Evolutionary conservation across 2,888 invertebrate species (phyloP).

Genomic region (Trilocha varians): DNA sequence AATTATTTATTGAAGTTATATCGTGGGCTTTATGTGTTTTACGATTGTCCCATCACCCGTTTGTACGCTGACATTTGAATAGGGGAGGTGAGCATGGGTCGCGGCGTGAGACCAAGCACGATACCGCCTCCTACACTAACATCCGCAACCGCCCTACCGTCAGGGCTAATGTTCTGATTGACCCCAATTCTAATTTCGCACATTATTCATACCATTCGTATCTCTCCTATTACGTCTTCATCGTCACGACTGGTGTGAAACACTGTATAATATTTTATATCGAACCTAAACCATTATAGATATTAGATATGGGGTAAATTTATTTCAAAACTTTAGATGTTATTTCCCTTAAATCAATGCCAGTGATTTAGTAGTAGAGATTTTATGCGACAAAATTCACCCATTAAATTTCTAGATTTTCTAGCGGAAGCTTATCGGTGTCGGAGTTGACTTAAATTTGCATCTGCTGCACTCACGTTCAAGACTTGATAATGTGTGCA

Average conservation of each 20-base stretch:
- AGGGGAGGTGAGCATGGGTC: slow-evolving; percentile 66
- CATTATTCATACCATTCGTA: not conserved
- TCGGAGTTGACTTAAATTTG: slow-evolving; percentile 63
- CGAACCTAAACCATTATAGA: too few species aligned
- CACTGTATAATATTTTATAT: too few species aligned
- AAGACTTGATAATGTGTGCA: slow-evolving; percentile 60
- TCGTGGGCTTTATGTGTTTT: slow-evolving; percentile 71
- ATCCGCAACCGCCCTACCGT: slow-evolving; percentile 12
- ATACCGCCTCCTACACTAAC: slow-evolving; percentile 16
- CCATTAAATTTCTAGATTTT: slow-evolving; percentile 27
- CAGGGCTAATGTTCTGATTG: slow-evolving; percentile 20
- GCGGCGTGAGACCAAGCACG: slow-evolving; percentile 61
- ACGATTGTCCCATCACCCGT: slow-evolving; percentile 70
- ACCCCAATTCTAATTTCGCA: slow-evolving; percentile 11
- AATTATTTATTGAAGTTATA: slow-evolving; percentile 72
- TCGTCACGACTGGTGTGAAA: too few species aligned
- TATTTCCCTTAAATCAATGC: not conserved
- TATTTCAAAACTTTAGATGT: not conserved
- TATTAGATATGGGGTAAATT: too few species aligned
- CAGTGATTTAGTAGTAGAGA: not conserved
- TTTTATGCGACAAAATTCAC: not conserved
- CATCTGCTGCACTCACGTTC: slow-evolving; percentile 63
- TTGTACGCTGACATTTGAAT: slow-evolving; percentile 70
- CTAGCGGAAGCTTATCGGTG: slow-evolving; percentile 57
- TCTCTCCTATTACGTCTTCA: not conserved